These are phyloP conservation scores for Chrysopilus asiliformis DNA, from an alignment of 2,888 invertebrate genomes.

Conservation along the genomic window DNA sequence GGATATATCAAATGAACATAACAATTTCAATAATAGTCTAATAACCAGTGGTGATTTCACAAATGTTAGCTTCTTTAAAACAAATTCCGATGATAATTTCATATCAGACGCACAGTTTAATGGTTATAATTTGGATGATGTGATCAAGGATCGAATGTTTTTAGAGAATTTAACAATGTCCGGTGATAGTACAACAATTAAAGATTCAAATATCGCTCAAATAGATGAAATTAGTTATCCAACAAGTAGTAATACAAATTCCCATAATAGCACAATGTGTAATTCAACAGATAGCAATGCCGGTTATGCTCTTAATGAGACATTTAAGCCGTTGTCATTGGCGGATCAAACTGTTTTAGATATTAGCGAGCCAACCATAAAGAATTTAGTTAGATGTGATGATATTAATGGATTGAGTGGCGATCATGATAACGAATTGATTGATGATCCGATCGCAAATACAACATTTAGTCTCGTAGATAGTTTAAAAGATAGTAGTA, in stretches of 20 bases:
- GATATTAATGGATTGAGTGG: neutral
- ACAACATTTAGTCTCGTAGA: slow-evolving; percentile 30
- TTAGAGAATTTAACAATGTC: slow-evolving; percentile 31
- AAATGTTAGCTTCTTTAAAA: slow-evolving; percentile 13
- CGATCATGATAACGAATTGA: neutral
- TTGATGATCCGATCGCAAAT: slow-evolving; percentile 26
- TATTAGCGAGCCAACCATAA: neutral
- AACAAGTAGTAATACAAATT: slow-evolving; percentile 31
- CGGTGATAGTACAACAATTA: slow-evolving; percentile 30
- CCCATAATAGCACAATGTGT: slow-evolving; percentile 32
- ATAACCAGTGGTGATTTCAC: slow-evolving; percentile 35
- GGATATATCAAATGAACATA: slow-evolving; percentile 24
- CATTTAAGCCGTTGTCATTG: neutral
- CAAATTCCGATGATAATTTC: slow-evolving; percentile 11
- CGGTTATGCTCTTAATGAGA: slow-evolving; percentile 8
- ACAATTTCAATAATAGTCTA: slow-evolving; percentile 30
- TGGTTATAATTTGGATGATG: slow-evolving; percentile 28
- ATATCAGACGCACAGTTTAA: slow-evolving; percentile 19
- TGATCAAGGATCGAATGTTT: slow-evolving; percentile 31
- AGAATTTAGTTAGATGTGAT: neutral
- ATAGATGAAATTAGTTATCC: slow-evolving; percentile 29
- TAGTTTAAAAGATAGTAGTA: too few relatives aligned
- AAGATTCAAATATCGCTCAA: slow-evolving; percentile 32
- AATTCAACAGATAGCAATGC: slow-evolving; percentile 31
- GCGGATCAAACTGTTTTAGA: neutral